Evolutionary conservation across 2,113 vertebrate species (phyloP).

Genomic region (Alligator sinensis): DNA sequence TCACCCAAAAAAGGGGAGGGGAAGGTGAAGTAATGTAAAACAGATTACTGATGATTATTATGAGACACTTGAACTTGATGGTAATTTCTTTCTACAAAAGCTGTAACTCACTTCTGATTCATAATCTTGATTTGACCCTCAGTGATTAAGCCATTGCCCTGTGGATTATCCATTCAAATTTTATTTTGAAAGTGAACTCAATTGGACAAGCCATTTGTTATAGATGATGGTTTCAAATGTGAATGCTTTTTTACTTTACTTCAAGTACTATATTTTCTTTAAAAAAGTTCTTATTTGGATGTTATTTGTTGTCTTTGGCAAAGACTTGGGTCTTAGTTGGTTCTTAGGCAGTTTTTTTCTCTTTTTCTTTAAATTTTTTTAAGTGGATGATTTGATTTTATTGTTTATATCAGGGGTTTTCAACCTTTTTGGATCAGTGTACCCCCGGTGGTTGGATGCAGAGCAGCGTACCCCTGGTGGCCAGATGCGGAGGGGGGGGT

Average conservation of each 20-base stretch:
- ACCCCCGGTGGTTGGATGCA: too few relatives aligned
- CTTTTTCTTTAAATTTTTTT: too few relatives aligned
- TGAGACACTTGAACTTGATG: slow-evolving; percentile 30
- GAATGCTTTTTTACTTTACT: background rate
- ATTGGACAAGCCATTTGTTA: background rate
- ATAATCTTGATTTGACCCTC: slow-evolving; percentile 49
- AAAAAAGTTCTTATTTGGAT: background rate
- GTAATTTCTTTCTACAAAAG: background rate
- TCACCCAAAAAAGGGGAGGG: background rate
- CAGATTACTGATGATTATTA: slow-evolving; percentile 10
- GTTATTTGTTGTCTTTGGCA: background rate
- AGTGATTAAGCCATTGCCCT: background rate
- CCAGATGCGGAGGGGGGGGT: too few relatives aligned
- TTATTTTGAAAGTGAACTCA: background rate
- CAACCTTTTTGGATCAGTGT: too few relatives aligned
- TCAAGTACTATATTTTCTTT: background rate
- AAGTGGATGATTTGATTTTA: too few relatives aligned
- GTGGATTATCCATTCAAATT: too few relatives aligned
- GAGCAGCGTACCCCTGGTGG: too few relatives aligned
- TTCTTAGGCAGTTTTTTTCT: background rate
- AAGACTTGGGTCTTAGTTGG: background rate
- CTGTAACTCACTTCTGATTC: background rate
- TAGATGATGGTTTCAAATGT: background rate
- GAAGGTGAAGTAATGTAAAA: background rate
- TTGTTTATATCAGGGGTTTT: too few relatives aligned